Percentiles rank a stretch among this genome's conserved stretches.
These are phyloP conservation scores for Labia minor DNA, from an alignment of 2,888 invertebrate species.

Conservation along the genomic window DNA sequence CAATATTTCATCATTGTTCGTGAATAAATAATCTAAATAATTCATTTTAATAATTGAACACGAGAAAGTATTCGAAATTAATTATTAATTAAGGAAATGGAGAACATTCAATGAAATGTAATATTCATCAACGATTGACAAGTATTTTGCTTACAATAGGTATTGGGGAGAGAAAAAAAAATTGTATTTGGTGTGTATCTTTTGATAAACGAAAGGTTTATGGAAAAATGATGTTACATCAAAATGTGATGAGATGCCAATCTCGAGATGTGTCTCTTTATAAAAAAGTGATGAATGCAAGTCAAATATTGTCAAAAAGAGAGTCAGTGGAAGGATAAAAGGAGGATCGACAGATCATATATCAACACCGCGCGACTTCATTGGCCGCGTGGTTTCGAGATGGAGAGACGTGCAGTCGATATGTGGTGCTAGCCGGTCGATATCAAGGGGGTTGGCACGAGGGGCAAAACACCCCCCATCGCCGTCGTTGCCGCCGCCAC, in stretches of 20 bases:
- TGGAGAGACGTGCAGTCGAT: conserved; percentile 7
- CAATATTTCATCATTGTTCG: background rate
- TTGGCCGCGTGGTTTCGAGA: background rate
- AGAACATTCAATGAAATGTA: no score
- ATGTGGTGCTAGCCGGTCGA: background rate
- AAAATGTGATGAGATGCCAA: background rate
- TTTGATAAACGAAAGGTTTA: no score
- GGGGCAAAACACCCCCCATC: background rate
- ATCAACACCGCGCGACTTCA: conserved; percentile 1
- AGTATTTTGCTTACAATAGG: no score
- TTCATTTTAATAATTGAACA: no score
- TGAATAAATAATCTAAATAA: no score
- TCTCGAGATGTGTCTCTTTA: background rate
- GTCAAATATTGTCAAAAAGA: background rate
- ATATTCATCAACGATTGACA: no score
- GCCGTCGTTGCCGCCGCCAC: background rate
- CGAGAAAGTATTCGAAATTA: no score
- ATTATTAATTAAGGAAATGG: no score
- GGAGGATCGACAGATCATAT: background rate
- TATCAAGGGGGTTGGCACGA: background rate
- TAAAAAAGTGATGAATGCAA: background rate
- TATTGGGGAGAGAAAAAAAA: no score
- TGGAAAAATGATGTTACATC: no score
- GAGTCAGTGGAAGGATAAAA: background rate
- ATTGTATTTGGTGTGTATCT: no score